Percentiles rank a stretch among this genome's conserved stretches.
Conservation (phyloP, 2,888 invertebrate genomes). For the Mythimna vitellina region DNA sequence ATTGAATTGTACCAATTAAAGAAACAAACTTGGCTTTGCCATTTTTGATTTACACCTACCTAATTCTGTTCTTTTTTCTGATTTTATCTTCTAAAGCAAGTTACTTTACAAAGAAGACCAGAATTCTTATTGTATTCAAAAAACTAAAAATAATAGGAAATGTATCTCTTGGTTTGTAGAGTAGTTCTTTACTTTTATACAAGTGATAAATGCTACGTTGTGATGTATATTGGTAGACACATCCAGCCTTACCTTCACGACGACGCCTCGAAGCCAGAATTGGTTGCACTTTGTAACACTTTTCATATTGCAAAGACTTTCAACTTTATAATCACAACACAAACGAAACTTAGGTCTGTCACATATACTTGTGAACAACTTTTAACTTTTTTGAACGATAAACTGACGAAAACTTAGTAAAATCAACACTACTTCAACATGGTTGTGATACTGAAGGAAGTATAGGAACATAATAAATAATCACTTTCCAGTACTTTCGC, state of each 20-base stretch:
- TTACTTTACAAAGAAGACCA: conserved; percentile 26
- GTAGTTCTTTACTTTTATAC: conserved; percentile 47
- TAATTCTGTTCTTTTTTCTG: conserved; percentile 25
- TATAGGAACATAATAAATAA: conserved; percentile 89
- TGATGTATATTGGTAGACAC: conserved; percentile 89
- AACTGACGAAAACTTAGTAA: conserved; percentile 88
- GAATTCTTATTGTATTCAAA: conserved; percentile 10
- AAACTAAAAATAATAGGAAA: conserved; percentile 14
- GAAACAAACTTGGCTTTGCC: conserved; percentile 1
- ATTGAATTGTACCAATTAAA: not conserved
- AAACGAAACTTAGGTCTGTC: conserved; percentile 89
- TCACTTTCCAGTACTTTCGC: conserved; percentile 88
- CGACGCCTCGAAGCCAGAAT: conserved; percentile 89
- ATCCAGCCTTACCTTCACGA: conserved; percentile 90
- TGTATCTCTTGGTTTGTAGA: conserved; percentile 31
- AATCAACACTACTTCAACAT: conserved; percentile 91
- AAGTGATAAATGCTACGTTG: conserved; percentile 82
- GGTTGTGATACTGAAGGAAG: conserved; percentile 90
- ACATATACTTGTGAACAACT: conserved; percentile 89
- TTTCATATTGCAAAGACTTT: conserved; percentile 88
- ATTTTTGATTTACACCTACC: conserved; percentile 32
- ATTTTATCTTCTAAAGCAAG: conserved; percentile 1
- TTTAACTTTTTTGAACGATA: conserved; percentile 85
- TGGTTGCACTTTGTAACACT: conserved; percentile 90
- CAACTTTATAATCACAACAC: conserved; percentile 89